Evolutionary conservation across 2,113 vertebrate genomes (phyloP).

Genomic region (Zingel zingel): DNA sequence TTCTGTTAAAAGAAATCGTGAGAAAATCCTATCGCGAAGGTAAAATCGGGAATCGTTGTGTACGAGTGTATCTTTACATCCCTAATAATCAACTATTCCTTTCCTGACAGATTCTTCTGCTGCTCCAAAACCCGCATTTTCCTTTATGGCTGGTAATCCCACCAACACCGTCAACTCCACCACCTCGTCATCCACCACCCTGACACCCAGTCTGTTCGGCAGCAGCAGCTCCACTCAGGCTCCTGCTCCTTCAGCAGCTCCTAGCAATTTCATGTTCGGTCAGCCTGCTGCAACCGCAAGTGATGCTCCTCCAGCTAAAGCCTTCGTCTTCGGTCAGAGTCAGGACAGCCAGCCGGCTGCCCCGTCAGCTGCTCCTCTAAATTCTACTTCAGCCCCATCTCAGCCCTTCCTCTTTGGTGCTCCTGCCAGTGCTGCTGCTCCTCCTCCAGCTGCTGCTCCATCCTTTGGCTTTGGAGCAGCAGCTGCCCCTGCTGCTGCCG

Average conservation of each 20-base stretch:
- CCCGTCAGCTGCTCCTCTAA: constrained; percentile 71
- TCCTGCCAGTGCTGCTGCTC: constrained; percentile 72
- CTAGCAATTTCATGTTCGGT: constrained; percentile 89
- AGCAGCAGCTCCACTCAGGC: constrained; percentile 74
- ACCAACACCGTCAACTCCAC: constrained; percentile 65
- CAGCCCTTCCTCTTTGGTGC: constrained; percentile 90
- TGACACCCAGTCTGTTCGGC: constrained; percentile 84
- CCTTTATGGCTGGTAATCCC: constrained; percentile 87
- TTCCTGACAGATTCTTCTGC: constrained; percentile 80
- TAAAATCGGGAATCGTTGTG: no score
- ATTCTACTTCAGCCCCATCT: constrained; percentile 67
- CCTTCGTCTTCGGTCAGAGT: constrained; percentile 89
- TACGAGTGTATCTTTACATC: no score
- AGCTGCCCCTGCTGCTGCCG: constrained; percentile 81
- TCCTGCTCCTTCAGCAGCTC: constrained; percentile 55
- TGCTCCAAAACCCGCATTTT: constrained; percentile 87
- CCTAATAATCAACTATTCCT: background rate
- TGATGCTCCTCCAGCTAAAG: constrained; percentile 83
- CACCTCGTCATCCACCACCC: constrained; percentile 76
- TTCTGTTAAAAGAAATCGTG: no score
- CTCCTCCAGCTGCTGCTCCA: constrained; percentile 64
- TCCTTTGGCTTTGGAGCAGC: constrained; percentile 89
- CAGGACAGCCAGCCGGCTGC: constrained; percentile 86
- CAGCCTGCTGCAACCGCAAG: constrained; percentile 82
- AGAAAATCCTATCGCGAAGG: no score